These are phyloP conservation scores for Lepas anatifera DNA, from an alignment of 2,888 invertebrate genomes.

Conservation along the genomic window DNA sequence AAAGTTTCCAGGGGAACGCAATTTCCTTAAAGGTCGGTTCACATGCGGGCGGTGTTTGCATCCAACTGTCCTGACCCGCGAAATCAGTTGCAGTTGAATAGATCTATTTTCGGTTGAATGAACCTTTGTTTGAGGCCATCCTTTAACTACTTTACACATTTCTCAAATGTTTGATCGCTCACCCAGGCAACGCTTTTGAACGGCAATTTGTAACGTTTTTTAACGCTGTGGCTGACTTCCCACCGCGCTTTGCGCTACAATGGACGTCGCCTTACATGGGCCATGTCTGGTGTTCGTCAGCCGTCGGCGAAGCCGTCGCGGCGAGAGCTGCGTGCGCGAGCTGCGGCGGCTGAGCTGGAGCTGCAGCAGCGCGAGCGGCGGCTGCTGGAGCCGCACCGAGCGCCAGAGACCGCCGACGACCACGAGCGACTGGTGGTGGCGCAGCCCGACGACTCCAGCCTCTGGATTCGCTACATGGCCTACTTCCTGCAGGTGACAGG, in stretches of 20 bases:
- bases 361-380: neutral
- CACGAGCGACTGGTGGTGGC: slow-evolving; percentile 70
- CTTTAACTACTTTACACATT: neutral
- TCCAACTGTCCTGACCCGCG: neutral
- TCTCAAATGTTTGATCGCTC: no score
- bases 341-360: neutral
- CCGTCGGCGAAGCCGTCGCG: neutral
- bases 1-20: no score
- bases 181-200: no score
- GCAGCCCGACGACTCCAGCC: slow-evolving; percentile 63
- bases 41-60: neutral
- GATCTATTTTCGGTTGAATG: no score
- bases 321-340: neutral
- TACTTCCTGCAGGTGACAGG: slow-evolving; percentile 59
- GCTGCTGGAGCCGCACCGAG: slow-evolving; percentile 18
- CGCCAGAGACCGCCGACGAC: slow-evolving; percentile 66
- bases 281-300: neutral
- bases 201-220: neutral
- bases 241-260: neutral
- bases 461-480: slow-evolving; percentile 87
- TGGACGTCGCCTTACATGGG: no score
- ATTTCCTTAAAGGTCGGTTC: neutral
- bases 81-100: no score
- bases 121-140: no score
- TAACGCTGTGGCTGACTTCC: neutral